phyloP scores from a whole-genome alignment of 2,888 invertebrate species.

The Tachina grossa region DNA sequence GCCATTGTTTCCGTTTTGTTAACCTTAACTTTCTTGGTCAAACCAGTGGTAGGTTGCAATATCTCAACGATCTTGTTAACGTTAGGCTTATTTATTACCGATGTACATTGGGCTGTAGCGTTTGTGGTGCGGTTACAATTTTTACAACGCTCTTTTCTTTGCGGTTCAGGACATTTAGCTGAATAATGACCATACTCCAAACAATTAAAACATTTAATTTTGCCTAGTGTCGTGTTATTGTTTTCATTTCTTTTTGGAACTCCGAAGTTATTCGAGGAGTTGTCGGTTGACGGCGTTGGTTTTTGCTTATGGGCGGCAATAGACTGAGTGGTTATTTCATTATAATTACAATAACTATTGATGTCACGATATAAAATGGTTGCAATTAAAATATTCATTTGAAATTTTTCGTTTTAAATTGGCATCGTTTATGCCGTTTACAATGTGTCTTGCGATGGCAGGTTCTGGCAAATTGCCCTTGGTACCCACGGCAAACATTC shows the following conservation, averaged over 20 bases:
- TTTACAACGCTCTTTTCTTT: constrained; percentile 8
- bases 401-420: constrained; percentile 57
- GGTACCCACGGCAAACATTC: no score
- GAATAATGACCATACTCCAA: constrained; percentile 11
- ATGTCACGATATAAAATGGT: constrained; percentile 35
- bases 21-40: constrained; percentile 14
- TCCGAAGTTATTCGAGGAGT: no score
- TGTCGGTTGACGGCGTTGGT: no score
- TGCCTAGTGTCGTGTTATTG: not conserved
- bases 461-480: no score
- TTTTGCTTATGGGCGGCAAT: no score
- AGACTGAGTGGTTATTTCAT: not conserved
- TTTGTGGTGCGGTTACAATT: constrained; percentile 19
- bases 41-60: not conserved
- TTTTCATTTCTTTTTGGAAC: not conserved
- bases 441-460: no score
- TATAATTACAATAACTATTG: constrained; percentile 45
- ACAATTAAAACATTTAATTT: constrained; percentile 54
- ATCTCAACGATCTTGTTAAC: constrained; percentile 40
- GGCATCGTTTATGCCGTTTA: no score
- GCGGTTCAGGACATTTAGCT: constrained; percentile 3
- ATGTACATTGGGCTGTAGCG: not conserved
- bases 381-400: constrained; percentile 50
- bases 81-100: not conserved
- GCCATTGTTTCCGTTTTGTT: constrained; percentile 6